A percentile compares a stretch with the other conserved stretches of the same genome.
These are phyloP conservation scores for Acromyrmex charruanus DNA, from an alignment of 1,140 invertebrate genomes.

Conservation along the genomic window DNA sequence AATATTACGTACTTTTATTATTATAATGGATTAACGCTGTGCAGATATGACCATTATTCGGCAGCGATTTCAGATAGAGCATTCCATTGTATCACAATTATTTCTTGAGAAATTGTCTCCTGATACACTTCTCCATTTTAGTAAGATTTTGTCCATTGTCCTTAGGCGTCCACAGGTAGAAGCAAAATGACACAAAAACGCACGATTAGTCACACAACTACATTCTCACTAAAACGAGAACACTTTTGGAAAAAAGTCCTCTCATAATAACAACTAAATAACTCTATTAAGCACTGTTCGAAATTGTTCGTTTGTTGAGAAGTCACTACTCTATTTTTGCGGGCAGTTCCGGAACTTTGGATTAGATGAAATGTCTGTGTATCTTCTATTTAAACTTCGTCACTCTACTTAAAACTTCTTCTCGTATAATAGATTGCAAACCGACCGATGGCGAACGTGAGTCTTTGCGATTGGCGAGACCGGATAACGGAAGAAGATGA, in stretches of 20 bases:
- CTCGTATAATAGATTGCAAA: background rate
- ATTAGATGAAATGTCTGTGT: background rate
- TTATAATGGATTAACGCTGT: conserved; percentile 19
- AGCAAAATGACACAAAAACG: conserved; percentile 10
- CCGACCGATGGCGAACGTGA: background rate
- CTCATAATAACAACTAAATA: background rate
- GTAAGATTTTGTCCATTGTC: background rate
- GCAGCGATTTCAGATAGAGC: background rate
- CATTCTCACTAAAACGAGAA: background rate
- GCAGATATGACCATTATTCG: background rate
- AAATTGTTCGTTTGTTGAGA: too few species aligned
- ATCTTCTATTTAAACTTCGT: background rate
- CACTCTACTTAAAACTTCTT: background rate
- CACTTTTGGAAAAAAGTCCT: conserved; percentile 5
- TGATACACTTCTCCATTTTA: conserved; percentile 7
- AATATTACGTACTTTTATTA: conserved; percentile 58
- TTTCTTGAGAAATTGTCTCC: background rate
- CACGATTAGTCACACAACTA: conserved; percentile 20
- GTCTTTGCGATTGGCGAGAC: background rate
- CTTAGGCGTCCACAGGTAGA: too few species aligned
- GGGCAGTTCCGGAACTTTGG: background rate
- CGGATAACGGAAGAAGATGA: conserved; percentile 73
- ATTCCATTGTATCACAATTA: conserved; percentile 50
- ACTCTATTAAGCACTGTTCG: background rate
- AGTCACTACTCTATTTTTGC: background rate